These are phyloP conservation scores for Lepidurus apus DNA, from an alignment of 1,140 invertebrate genomes.

Conservation along the genomic window DNA sequence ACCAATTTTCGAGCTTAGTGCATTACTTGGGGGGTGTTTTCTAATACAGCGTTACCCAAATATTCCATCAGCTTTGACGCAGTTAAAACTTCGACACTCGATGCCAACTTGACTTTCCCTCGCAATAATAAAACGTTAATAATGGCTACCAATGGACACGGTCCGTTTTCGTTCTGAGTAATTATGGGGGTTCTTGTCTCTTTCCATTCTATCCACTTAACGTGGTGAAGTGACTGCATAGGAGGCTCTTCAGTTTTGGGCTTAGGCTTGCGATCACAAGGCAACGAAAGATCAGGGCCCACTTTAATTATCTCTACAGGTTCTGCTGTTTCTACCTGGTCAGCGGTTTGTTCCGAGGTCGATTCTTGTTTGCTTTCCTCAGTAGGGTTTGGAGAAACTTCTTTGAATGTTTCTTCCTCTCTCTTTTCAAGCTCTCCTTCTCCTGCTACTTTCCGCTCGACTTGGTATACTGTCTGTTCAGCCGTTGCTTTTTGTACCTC, in stretches of 20 bases:
- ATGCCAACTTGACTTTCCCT: constrained; percentile 47
- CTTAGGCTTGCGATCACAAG: neutral
- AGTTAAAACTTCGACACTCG: constrained; percentile 50
- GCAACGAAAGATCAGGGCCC: constrained; percentile 2
- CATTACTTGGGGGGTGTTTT: constrained; percentile 47
- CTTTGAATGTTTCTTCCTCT: neutral
- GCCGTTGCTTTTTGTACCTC: too few relatives aligned
- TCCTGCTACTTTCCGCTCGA: too few relatives aligned
- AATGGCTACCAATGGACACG: constrained; percentile 56
- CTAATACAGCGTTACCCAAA: constrained; percentile 50
- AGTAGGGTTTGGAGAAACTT: neutral
- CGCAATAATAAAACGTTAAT: constrained; percentile 54
- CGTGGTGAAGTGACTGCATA: constrained; percentile 44
- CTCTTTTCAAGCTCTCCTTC: too few relatives aligned
- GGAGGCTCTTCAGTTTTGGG: constrained; percentile 24
- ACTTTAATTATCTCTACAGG: neutral
- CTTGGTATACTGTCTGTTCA: too few relatives aligned
- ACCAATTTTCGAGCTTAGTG: neutral
- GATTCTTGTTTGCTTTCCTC: neutral
- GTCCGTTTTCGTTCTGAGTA: constrained; percentile 59
- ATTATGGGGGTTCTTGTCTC: constrained; percentile 49
- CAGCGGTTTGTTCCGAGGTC: neutral
- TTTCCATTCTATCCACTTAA: constrained; percentile 52
- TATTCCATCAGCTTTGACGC: constrained; percentile 53
- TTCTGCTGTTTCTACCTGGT: neutral